Base-by-base conservation (phyloP, 1,140 invertebrate genomes). In the Drosophila sechellia region DNA sequence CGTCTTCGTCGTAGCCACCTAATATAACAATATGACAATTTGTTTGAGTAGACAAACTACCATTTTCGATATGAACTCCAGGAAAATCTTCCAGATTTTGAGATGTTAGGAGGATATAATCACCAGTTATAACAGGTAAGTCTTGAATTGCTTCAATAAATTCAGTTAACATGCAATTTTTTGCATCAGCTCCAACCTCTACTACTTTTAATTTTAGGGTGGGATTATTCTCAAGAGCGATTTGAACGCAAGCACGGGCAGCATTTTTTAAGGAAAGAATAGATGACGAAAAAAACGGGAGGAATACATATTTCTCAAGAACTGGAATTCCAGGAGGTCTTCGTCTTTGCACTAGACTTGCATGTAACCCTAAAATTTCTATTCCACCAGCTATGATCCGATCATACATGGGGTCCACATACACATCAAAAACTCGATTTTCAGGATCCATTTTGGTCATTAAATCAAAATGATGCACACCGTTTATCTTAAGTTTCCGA, bases 321-420 rank as follows among this genome's bases (percentile, higher is more conserved):
- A 96, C 94, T 12, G 96, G 95, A 20, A 95, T 93, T 8, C 94
- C 94, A 4, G 94, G 92, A 10, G 93, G 93, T 68, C 94, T 93
- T 25, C 94, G 94, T 63, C 95, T 94, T 6, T 96, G 94, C 48
- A 98, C 97, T 4, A 95, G 94, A 74, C 95, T 96, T 0, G 96
- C 96, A 78, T 96, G 95, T 0, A 98, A 92, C 45, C 97, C 97
- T 61, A 95, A 94, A 27, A 98, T 94, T 93, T 97, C 96, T 13
- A 98, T 95, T 53, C 97, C 97, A 37, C 97, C 97, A 56, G 95
- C 94, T 60, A 95, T 93, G 69, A 94, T 94, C 1, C 90, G 77
- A 53, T 92, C 73, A 4, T 58, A 71, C 39, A 90, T 80, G 3
- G 64, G 72, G 61, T 90, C 81, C 0, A 86, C 77, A 42, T 77